Evolutionary conservation across 2,888 invertebrate genomes (phyloP), one percentile per base, ranked within the genome.

Genomic region (Minunthozetes semirufus): DNA sequence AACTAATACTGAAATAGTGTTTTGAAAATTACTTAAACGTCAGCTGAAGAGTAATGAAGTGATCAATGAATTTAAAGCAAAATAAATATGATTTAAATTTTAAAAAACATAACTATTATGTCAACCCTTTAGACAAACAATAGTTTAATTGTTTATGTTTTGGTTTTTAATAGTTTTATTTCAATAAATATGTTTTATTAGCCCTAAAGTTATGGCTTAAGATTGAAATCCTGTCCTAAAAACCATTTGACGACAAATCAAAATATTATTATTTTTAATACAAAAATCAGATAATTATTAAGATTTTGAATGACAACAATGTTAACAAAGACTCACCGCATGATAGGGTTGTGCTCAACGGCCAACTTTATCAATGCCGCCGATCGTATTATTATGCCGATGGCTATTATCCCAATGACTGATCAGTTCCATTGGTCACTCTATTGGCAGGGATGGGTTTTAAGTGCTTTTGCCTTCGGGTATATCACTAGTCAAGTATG

Each of bases 311-410:
- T 53, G 6, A 53, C 5, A 11, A 66, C 33, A 33, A 66, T 66
- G 66, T 66, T 66, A 42, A n/a, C 13, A 8, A 66, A 66, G 66
- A 74, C 70, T 22, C 50, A 74, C 59, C 74, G 72, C 29, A 72
- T 72, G 50, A 77, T 90, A 70, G 88, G 88, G 72, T 82, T 90
- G 78, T 90, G 89, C 81, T 88, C 89, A 29, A 83, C 87, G 70
- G 90, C 90, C 68, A 90, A 90, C 83, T 89, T 90, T 80, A 89
- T 90, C 80, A 90, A 90, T 82, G 88, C 90, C 72, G 90, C 90
- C 4, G 90, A 90, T 82, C 83, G 90, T 76, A 89, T 90, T 8
- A 88, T 90, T 73, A 90, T 90, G 90, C 90, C 90, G 0, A 89
- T 90, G 75, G 89, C 90, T 27, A 89, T 90, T 76, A 87, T 90